Conservation (phyloP, 2,888 invertebrate species). For the Patella depressa region DNA sequence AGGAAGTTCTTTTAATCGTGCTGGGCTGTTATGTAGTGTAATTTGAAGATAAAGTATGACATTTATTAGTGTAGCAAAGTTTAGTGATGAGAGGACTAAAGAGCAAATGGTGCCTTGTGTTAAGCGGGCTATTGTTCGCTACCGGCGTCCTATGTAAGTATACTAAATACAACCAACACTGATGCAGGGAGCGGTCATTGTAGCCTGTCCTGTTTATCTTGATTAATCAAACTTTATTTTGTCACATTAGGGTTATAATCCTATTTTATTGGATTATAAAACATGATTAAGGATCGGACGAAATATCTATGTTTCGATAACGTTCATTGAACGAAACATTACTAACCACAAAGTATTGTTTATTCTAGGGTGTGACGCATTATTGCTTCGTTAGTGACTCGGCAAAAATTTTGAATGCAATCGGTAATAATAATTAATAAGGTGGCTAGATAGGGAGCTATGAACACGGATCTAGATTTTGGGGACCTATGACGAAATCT, state of each 20-base stretch:
- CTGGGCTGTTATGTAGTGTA: not conserved
- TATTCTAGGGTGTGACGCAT: no score
- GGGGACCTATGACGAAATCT: no score
- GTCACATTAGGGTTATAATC: not conserved
- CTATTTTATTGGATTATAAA: not conserved
- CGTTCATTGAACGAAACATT: no score
- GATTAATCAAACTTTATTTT: not conserved
- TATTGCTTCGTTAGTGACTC: no score
- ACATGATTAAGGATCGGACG: not conserved
- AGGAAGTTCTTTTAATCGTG: no score
- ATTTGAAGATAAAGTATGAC: not conserved
- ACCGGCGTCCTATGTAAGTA: conserved; percentile 1
- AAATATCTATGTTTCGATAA: no score
- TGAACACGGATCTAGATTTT: no score
- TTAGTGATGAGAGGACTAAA: not conserved
- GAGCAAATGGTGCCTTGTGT: not conserved
- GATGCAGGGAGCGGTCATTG: not conserved
- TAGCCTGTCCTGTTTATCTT: not conserved
- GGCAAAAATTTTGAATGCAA: no score
- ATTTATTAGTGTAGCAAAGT: not conserved
- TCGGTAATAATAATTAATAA: no score
- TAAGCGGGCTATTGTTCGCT: not conserved
- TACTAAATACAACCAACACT: not conserved
- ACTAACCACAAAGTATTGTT: no score
- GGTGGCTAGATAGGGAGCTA: no score